Percentiles rank a stretch among this genome's conserved stretches.
Evolutionary conservation across 2,888 invertebrate genomes (phyloP).

Genomic region (Bembecia ichneumoniformis): DNA sequence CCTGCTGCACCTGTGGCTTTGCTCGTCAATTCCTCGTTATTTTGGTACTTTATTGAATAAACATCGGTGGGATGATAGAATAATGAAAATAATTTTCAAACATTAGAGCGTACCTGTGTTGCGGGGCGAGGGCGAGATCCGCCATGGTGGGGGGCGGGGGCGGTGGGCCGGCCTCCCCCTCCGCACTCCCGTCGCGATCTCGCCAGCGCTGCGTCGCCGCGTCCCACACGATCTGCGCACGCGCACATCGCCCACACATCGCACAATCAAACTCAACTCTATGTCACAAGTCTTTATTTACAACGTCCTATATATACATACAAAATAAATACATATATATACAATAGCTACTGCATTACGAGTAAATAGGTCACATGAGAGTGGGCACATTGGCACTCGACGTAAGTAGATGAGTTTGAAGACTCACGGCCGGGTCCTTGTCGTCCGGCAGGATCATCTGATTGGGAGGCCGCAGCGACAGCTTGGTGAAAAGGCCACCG

Average conservation of each 20-base stretch:
- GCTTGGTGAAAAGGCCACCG: conserved; percentile 88
- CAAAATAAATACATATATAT: conserved; percentile 12
- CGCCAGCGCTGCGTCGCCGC: conserved; percentile 88
- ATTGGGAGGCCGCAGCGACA: conserved; percentile 87
- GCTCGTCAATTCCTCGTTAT: too few relatives aligned
- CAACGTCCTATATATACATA: too few relatives aligned
- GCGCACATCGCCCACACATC: conserved; percentile 1
- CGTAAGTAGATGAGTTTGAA: not conserved
- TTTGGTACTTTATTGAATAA: too few relatives aligned
- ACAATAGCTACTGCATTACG: conserved; percentile 6
- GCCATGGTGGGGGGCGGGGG: conserved; percentile 37
- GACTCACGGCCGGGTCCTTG: conserved; percentile 88
- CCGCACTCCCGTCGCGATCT: conserved; percentile 82
- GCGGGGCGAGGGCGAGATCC: conserved; percentile 8
- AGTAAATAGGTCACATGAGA: conserved; percentile 24
- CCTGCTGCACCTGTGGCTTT: too few relatives aligned
- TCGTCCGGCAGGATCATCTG: conserved; percentile 97
- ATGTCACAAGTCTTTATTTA: too few relatives aligned
- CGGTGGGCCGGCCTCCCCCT: conserved; percentile 43
- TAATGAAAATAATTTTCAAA: too few relatives aligned
- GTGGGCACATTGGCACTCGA: conserved; percentile 18
- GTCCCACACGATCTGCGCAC: conserved; percentile 91
- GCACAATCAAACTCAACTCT: not conserved
- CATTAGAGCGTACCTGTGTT: conserved; percentile 6
- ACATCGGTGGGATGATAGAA: too few relatives aligned